Base-by-base conservation (phyloP, 2,888 invertebrate genomes). In the Onthophagus sagittarius region DNA sequence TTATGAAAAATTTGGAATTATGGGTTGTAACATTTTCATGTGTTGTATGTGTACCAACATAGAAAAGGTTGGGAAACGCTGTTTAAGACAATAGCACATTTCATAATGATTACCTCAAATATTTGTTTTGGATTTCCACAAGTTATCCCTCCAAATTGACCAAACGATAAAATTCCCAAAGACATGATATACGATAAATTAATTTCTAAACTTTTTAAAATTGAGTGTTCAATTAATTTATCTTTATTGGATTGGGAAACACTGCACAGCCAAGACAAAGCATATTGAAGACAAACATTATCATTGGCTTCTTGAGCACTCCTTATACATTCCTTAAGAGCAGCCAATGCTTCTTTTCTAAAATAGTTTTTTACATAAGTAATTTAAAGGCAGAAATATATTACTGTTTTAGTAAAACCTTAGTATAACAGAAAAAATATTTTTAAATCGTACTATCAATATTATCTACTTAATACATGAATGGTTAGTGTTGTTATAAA, bases 231-330 rank as follows among this genome's bases (percentile, higher is more conserved):
- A 79, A 92, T 90, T 14, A 92, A 83, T 76, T 89, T 87, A 75
- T 89, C 90, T 79, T 89, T 88, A 73, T 87, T 86, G 63, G 85
- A 83, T 76, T 85, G 87, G 3, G 88, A 87, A 14, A 91, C 84
- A 77, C 90, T 88, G 77, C 90, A 90, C 80, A 94, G 89, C 96
- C 95, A 97, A 70, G 93, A 93, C 81, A 94, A 91, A 71, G 94
- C 94, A 82, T 94, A 91, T 84, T 95, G 95, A 72, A 96, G 87
- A 82, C 96, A 96, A 72, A 93, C 89, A 80, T 92, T 92, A 84
- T 97, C 97, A 75, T 92, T 94, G 73, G 93, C 92, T 85, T 96
- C 95, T 84, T 97, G 96, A 2, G 96, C 94, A 82, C 95, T 88
- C 85, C 92, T 92, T 72, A 97, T 91, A 7, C 96, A 94, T 86